Conservation (phyloP, 2,888 invertebrate species). For the Tenthredo distinguenda region DNA sequence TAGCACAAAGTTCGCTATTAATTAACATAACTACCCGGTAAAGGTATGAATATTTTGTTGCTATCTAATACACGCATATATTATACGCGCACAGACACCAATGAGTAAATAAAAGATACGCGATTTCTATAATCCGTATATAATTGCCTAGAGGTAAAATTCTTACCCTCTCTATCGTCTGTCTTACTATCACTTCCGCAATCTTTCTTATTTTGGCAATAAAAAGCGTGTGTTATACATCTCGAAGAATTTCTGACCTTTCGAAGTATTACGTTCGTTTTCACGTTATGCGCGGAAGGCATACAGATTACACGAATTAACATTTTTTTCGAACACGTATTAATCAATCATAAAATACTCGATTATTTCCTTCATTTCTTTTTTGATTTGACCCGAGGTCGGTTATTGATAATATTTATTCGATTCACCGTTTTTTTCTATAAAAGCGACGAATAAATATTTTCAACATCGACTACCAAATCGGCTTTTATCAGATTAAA, state of each 20-base stretch:
- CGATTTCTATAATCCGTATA: background rate
- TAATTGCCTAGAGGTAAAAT: background rate
- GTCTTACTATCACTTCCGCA: background rate
- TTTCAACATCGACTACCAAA: too few species aligned
- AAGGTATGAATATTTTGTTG: background rate
- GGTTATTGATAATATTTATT: background rate
- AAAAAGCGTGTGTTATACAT: background rate
- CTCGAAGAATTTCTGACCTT: background rate
- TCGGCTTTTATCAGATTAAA: background rate
- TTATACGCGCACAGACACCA: too few species aligned
- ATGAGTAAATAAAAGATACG: background rate
- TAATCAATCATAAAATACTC: background rate
- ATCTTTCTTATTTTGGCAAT: background rate
- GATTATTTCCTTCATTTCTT: background rate
- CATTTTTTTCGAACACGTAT: background rate
- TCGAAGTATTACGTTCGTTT: background rate
- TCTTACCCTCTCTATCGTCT: background rate
- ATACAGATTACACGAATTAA: background rate
- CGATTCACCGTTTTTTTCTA: background rate
- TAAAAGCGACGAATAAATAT: background rate
- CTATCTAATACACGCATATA: background rate
- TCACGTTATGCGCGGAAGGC: background rate
- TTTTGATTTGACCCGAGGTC: background rate
- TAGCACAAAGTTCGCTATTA: background rate
- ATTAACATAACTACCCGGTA: conserved; percentile 13